These are phyloP conservation scores for Meloidogyne chitwoodi DNA, from an alignment of 1,140 invertebrate species.

Conservation along the genomic window DNA sequence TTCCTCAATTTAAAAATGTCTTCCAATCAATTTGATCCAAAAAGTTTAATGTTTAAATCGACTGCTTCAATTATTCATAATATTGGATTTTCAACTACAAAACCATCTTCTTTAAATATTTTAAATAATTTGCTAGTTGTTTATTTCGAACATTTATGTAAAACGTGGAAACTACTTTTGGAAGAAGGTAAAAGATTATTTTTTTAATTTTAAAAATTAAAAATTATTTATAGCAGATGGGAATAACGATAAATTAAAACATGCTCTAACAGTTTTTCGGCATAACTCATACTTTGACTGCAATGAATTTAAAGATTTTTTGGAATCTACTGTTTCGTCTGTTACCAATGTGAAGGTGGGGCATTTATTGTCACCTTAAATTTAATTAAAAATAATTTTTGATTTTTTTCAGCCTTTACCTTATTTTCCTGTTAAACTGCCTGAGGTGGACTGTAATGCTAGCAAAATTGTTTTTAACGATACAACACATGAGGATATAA, in stretches of 20 bases:
- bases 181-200: background rate
- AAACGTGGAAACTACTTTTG: background rate
- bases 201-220: background rate
- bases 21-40: background rate
- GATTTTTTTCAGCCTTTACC: background rate
- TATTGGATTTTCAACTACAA: background rate
- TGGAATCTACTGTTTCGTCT: background rate
- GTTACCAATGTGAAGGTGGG: background rate
- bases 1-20: background rate
- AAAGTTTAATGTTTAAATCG: background rate
- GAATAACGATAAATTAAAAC: background rate
- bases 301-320: background rate
- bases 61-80: background rate
- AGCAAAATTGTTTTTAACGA: background rate
- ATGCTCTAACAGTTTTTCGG: background rate
- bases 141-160: background rate
- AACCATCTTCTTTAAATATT: background rate
- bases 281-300: background rate
- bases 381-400: too few relatives aligned
- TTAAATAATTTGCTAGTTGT: background rate
- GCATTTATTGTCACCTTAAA: too few relatives aligned
- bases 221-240: background rate
- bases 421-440: background rate
- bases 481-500: background rate
- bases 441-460: background rate